Base-by-base conservation (phyloP, 2,888 invertebrate species). In the Habroteleia sp. region DNA sequence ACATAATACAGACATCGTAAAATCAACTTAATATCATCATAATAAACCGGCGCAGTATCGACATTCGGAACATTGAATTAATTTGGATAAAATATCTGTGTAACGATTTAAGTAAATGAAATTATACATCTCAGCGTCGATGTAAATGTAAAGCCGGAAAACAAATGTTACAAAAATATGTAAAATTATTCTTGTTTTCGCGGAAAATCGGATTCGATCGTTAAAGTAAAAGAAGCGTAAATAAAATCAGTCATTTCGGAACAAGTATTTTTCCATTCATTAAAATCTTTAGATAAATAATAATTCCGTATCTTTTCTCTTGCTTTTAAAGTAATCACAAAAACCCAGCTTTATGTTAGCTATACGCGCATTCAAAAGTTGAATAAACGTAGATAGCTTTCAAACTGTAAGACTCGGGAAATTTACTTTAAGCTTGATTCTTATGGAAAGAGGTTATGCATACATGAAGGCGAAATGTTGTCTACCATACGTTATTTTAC, bases 311-410 rank as follows among this genome's bases (percentile, higher is more conserved):
- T 50, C 56, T 68, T 54, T 68, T 42, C 62, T 60, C 46, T 42
- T 29, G 68, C 74, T 74, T 68, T 74, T 42, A 50, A 74, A 74
- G 60, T 63, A 68, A 74, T 68, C 62, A 68, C 68, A 68, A 74
- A 74, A 74, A 68, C 42, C 42, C 56, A 44, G 42, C 68, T 56
- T 50, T 63, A 48, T 37, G 63, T 52, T 63, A 37, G 60, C 62
- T 39, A 13, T n/a, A n/a, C 23, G 27, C 14, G 50, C 66, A 68
- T 74, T 74, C 60, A 68, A 74, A 66, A 58, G 74, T 62, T 74
- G 74, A 74, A 68, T 74, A 68, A 74, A 74, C 65, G 58, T 48
- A 68, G 68, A 74, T 74, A 74, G 52, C 74, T 68, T 74, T 68
- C 66, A 74, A 62, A 68, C 33, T 56, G 48, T 66, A 74, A 74